A percentile compares a stretch with the other conserved stretches of the same genome.
Evolutionary conservation across 2,888 invertebrate genomes (phyloP).

Genomic region (Azorinus chamasolen): DNA sequence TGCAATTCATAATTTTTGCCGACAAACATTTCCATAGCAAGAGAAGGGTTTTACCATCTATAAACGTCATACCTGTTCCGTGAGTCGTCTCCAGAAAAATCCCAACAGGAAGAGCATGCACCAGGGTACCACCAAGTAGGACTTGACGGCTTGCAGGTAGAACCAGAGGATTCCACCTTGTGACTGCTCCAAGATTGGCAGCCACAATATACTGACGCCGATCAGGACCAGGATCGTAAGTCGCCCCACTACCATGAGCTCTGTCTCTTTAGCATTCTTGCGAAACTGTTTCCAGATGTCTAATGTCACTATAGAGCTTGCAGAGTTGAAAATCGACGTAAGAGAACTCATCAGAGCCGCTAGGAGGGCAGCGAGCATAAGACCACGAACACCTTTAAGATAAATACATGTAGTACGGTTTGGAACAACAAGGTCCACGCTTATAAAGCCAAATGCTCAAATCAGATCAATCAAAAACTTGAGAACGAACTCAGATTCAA

Average conservation of each 20-base stretch:
- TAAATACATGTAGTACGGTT: too few relatives aligned
- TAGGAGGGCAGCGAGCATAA: constrained; percentile 88
- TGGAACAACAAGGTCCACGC: too few relatives aligned
- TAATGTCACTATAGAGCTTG: constrained; percentile 88
- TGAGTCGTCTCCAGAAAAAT: constrained; percentile 87
- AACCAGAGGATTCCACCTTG: constrained; percentile 88
- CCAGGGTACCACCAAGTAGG: constrained; percentile 88
- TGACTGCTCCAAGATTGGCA: constrained; percentile 87
- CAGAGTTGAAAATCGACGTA: constrained; percentile 88
- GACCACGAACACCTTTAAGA: constrained; percentile 83
- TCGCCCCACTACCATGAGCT: constrained; percentile 85
- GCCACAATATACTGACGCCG: constrained; percentile 85
- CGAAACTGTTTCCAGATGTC: constrained; percentile 87
- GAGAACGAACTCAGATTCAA: too few relatives aligned
- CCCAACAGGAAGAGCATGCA: constrained; percentile 88
- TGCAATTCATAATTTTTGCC: too few relatives aligned
- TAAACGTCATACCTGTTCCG: constrained; percentile 87
- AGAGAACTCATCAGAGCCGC: constrained; percentile 88
- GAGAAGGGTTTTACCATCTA: too few relatives aligned
- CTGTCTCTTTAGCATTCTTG: constrained; percentile 78
- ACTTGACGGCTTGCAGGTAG: constrained; percentile 88
- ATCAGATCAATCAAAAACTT: too few relatives aligned
- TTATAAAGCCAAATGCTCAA: too few relatives aligned
- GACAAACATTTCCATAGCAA: too few relatives aligned
- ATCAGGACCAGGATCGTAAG: constrained; percentile 84